Conservation (phyloP, 2,888 invertebrate species). For the Liposcelis brunnea region DNA sequence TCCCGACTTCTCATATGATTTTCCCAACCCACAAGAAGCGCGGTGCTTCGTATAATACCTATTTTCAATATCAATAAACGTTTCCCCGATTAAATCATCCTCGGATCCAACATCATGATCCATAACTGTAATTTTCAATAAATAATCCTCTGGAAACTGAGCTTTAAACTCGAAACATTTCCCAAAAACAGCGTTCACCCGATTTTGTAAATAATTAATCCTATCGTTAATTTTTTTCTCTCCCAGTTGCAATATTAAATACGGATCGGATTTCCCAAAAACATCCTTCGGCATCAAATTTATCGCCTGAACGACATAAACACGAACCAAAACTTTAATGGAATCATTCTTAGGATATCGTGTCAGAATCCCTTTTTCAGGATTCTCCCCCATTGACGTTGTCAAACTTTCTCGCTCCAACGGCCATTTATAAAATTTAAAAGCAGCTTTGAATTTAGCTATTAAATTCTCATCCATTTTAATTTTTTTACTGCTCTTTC, state of each 20-base stretch:
- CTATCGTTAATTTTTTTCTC: conserved; percentile 45
- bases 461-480: conserved; percentile 27
- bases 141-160: conserved; percentile 55
- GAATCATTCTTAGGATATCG: conserved; percentile 43
- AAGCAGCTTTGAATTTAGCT: conserved; percentile 26
- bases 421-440: conserved; percentile 22
- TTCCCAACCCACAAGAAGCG: conserved; percentile 58
- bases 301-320: conserved; percentile 58
- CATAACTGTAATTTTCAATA: conserved; percentile 52
- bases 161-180: conserved; percentile 58
- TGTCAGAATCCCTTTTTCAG: conserved; percentile 39
- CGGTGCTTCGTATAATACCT: conserved; percentile 48
- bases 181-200: conserved; percentile 70
- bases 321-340: conserved; percentile 45
- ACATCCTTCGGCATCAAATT: conserved; percentile 54
- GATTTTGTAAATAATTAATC: conserved; percentile 50
- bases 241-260: conserved; percentile 51
- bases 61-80: conserved; percentile 72
- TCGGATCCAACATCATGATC: conserved; percentile 49
- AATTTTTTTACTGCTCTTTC: too few relatives aligned
- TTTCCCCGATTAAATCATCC: conserved; percentile 72
- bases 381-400: conserved; percentile 32
- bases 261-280: conserved; percentile 59
- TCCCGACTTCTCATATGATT: conserved; percentile 45
- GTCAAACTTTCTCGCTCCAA: conserved; percentile 28